Conservation (phyloP, 2,888 invertebrate genomes). For the Lingula anatina region DNA sequence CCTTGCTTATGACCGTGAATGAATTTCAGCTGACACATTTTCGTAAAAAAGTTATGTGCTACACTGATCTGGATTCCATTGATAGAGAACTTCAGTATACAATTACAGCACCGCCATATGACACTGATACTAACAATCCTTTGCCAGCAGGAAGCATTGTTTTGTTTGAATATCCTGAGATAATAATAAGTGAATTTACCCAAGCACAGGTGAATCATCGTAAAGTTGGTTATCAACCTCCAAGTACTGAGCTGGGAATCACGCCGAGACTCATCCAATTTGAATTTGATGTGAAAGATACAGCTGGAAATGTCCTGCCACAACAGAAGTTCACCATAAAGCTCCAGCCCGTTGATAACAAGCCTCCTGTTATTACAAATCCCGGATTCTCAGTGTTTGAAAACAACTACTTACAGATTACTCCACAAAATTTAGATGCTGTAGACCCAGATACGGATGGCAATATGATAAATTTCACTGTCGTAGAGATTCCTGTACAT, state of each 20-base stretch:
- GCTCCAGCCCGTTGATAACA: slow-evolving; percentile 46
- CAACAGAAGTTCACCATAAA: slow-evolving; percentile 43
- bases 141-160: slow-evolving; percentile 39
- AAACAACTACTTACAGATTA: slow-evolving; percentile 36
- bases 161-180: slow-evolving; percentile 32
- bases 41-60: slow-evolving; percentile 31
- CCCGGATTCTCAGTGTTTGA: slow-evolving; percentile 36
- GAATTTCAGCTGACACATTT: slow-evolving; percentile 42
- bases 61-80: slow-evolving; percentile 38
- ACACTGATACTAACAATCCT: slow-evolving; percentile 37
- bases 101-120: slow-evolving; percentile 32
- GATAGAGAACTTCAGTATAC: slow-evolving; percentile 34
- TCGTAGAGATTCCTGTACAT: slow-evolving; percentile 32
- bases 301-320: slow-evolving; percentile 37
- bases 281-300: slow-evolving; percentile 43
- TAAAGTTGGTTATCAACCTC: slow-evolving; percentile 48
- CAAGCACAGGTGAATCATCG: slow-evolving; percentile 50
- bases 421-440: slow-evolving; percentile 35
- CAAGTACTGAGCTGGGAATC: slow-evolving; percentile 42
- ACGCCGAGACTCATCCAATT: slow-evolving; percentile 45
- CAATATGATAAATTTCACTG: slow-evolving; percentile 26
- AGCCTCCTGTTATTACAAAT: slow-evolving; percentile 44
- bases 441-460: slow-evolving; percentile 43
- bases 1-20: slow-evolving; percentile 39
- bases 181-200: slow-evolving; percentile 30